A percentile compares a stretch with the other conserved stretches of the same genome.
These are phyloP conservation scores for Hirtodrosophila histrioides DNA, from an alignment of 2,888 invertebrate species.

Conservation along the genomic window DNA sequence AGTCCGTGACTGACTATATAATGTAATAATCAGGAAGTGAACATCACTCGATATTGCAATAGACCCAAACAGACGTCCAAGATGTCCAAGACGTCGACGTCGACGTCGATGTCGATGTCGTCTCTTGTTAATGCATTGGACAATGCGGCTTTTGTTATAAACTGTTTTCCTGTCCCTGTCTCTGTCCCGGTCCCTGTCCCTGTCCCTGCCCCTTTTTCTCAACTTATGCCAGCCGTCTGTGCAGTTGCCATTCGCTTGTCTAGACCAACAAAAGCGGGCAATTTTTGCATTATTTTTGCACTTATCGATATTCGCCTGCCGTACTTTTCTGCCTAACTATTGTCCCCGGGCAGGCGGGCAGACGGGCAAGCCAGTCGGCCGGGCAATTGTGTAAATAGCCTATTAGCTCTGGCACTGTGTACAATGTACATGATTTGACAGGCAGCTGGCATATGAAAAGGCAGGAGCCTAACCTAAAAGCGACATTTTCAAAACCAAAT, in stretches of 20 bases:
- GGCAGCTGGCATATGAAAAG: conserved; percentile 33
- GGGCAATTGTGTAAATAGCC: conserved; percentile 67
- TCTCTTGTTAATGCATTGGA: conserved; percentile 65
- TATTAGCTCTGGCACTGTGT: conserved; percentile 50
- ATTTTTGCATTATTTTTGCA: conserved; percentile 55
- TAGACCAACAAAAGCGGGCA: conserved; percentile 63
- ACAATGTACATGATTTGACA: conserved; percentile 27
- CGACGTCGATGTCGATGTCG: conserved; percentile 18
- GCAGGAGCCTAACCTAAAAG: conserved; percentile 17
- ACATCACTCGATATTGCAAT: conserved; percentile 61
- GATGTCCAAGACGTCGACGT: conserved; percentile 24
- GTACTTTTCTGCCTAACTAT: conserved; percentile 44
- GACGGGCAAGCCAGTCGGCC: conserved; percentile 23
- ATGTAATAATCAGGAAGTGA: conserved; percentile 69
- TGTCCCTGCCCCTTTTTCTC: conserved; percentile 26
- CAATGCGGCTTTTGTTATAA: conserved; percentile 68
- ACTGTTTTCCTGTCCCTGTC: conserved; percentile 42
- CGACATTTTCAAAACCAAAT: conserved; percentile 11
- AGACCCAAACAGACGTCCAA: conserved; percentile 46
- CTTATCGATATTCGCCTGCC: conserved; percentile 65
- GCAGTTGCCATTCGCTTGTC: conserved; percentile 53
- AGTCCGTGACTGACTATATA: conserved; percentile 58
- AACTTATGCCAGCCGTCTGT: conserved; percentile 10
- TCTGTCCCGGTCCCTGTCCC: conserved; percentile 11
- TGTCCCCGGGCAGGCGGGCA: conserved; percentile 39